A percentile compares a stretch with the other conserved stretches of the same genome.
Evolutionary conservation across 1,140 invertebrate species (phyloP).

Genomic region (Coboldia fuscipes): DNA sequence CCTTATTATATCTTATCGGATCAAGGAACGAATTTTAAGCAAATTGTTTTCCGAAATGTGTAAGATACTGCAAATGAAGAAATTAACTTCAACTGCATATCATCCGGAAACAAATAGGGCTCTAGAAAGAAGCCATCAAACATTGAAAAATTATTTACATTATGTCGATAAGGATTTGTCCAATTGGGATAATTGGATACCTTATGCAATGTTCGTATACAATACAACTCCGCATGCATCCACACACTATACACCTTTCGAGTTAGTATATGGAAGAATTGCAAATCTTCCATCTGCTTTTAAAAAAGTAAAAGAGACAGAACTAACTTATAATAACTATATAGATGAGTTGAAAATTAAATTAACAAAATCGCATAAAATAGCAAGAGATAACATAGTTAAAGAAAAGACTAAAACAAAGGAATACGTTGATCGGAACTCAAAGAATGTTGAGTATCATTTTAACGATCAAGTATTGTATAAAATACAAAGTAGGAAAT

Average conservation of each 20-base stretch:
- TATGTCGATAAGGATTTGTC: background rate
- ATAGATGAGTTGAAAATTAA: too few species aligned
- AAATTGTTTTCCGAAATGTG: background rate
- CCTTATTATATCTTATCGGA: background rate
- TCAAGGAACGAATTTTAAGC: background rate
- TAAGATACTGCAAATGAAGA: background rate
- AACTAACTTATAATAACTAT: too few species aligned
- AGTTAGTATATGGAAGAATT: background rate
- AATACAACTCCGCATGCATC: background rate
- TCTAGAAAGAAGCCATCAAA: background rate
- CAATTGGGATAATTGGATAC: background rate
- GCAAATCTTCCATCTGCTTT: background rate
- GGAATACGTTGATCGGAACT: constrained; percentile 11
- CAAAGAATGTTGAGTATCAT: constrained; percentile 6
- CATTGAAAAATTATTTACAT: background rate
- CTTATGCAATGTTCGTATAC: background rate
- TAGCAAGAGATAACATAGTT: constrained; percentile 11
- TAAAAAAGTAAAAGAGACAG: too few species aligned
- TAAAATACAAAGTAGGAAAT: too few species aligned
- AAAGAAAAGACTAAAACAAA: constrained; percentile 11
- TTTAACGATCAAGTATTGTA: too few species aligned
- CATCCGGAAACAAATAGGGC: background rate
- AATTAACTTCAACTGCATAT: background rate
- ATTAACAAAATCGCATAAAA: constrained; percentile 12
- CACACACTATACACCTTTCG: background rate